Percentiles rank a stretch among this genome's conserved stretches.
Evolutionary conservation across 2,113 vertebrate species (phyloP).

Genomic region (Pagrus major): DNA sequence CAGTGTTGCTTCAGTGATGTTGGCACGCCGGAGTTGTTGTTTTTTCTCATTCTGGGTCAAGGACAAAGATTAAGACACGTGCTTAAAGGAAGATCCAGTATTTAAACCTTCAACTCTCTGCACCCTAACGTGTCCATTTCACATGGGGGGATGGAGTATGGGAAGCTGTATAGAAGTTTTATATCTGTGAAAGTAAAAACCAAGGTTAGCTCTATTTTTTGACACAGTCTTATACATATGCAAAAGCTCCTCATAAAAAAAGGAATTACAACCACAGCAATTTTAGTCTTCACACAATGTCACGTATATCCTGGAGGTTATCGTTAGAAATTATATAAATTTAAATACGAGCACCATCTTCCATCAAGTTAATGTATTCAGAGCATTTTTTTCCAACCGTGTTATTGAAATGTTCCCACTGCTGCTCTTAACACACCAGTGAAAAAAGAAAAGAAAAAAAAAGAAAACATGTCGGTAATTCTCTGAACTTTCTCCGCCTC

Average conservation of each 20-base stretch:
- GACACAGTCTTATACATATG: conserved; percentile 80
- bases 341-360: conserved; percentile 70
- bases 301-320: conserved; percentile 79
- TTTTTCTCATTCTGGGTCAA: conserved; percentile 41
- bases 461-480: conserved; percentile 60
- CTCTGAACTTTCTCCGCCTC: conserved; percentile 60
- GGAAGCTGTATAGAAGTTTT: conserved; percentile 59
- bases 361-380: conserved; percentile 75
- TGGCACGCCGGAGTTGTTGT: conserved; percentile 39
- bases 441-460: conserved; percentile 51
- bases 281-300: conserved; percentile 76
- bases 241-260: conserved; percentile 70
- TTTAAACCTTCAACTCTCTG: conserved; percentile 49
- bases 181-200: conserved; percentile 69
- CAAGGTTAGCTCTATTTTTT: conserved; percentile 81
- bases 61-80: conserved; percentile 56
- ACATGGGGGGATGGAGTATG: conserved; percentile 47
- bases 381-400: conserved; percentile 38
- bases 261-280: conserved; percentile 75
- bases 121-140: conserved; percentile 41
- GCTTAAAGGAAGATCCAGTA: conserved; percentile 41
- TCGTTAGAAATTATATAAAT: conserved; percentile 77
- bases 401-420: conserved; percentile 73
- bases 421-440: conserved; percentile 50
- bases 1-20: conserved; percentile 30